Conservation (phyloP, 2,888 invertebrate genomes). For the Diarsia mendica region DNA sequence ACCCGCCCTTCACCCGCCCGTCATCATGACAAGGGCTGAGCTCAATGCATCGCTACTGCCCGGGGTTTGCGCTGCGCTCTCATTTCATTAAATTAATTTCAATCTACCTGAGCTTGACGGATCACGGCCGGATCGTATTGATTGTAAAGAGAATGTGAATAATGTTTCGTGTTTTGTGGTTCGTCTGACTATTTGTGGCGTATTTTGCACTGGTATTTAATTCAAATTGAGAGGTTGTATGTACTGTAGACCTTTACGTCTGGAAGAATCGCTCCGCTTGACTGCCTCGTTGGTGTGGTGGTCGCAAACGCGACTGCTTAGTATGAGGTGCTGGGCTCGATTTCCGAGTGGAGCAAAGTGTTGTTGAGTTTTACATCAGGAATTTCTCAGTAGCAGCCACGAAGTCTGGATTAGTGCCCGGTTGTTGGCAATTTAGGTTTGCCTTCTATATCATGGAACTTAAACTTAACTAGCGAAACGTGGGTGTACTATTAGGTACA, state of each 20-base stretch:
- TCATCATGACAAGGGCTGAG: slow-evolving; percentile 28
- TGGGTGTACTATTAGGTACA: no score
- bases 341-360: no score
- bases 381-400: no score
- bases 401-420: no score
- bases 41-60: slow-evolving; percentile 24
- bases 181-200: background rate
- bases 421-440: no score
- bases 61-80: slow-evolving; percentile 20
- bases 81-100: slow-evolving; percentile 28
- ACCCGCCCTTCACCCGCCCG: slow-evolving; percentile 9
- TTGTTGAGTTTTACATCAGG: no score
- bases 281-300: no score
- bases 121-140: slow-evolving; percentile 1
- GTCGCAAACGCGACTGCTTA: no score
- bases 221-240: background rate
- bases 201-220: slow-evolving; percentile 8
- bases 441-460: no score
- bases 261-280: no score
- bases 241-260: background rate
- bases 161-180: background rate
- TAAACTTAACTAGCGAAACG: no score
- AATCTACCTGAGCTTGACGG: slow-evolving; percentile 22
- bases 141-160: slow-evolving; percentile 14
- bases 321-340: no score